Conservation (phyloP, 23 tunicate species). For the Diplosoma virens region DNA sequence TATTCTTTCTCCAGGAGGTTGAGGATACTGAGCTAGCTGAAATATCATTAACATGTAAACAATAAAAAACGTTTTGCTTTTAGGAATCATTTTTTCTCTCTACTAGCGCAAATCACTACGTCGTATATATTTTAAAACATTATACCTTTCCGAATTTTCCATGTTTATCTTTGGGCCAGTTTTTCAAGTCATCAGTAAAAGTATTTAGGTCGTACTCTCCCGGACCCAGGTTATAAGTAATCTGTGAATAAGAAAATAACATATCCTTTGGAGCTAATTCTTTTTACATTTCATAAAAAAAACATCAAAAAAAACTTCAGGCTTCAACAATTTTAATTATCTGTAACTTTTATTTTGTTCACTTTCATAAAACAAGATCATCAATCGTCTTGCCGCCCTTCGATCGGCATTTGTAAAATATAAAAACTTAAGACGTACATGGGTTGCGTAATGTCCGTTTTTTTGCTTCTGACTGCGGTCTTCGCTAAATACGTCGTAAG, state of each 20-base stretch:
- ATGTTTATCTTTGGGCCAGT: constrained; percentile 45
- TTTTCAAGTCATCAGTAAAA: constrained; percentile 52
- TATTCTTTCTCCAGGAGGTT: constrained; percentile 54
- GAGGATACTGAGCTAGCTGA: constrained; percentile 53
- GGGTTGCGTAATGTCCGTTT: constrained; percentile 68
- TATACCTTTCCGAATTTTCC: constrained; percentile 73
- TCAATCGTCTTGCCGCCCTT: too few species aligned
- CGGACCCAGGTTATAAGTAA: constrained; percentile 67
- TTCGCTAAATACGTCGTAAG: constrained; percentile 86
- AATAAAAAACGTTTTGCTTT: neutral
- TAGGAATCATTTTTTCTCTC: too few species aligned
- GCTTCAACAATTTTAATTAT: too few species aligned
- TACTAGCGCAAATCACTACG: neutral
- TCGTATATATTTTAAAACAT: neutral
- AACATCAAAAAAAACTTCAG: too few species aligned
- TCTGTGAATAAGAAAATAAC: too few species aligned
- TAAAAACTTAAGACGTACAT: constrained; percentile 34
- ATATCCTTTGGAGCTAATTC: too few species aligned
- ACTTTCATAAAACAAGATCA: too few species aligned
- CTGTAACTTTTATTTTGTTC: too few species aligned
- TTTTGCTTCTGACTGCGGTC: constrained; percentile 54
- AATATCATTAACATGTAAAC: neutral
- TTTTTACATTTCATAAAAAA: too few species aligned
- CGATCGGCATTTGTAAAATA: too few species aligned
- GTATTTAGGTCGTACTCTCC: constrained; percentile 66